Base-by-base conservation (phyloP, 2,888 invertebrate genomes). In the Callimorpha dominula region DNA sequence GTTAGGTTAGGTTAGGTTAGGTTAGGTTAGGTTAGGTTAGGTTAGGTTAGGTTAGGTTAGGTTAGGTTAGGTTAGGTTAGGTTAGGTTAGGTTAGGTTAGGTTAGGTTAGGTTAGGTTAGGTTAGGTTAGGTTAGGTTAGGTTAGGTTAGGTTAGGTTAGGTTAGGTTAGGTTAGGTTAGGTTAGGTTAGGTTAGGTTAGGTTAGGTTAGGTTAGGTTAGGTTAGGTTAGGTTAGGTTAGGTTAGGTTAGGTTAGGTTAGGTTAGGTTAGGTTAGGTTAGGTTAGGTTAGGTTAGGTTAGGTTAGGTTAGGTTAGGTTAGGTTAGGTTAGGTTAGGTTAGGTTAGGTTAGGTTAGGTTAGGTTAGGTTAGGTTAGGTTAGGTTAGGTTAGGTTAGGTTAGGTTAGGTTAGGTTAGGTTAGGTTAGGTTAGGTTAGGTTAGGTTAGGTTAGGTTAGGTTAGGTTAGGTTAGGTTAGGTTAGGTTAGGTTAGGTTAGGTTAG, bases 21-120 rank as follows among this genome's bases (percentile, higher is more conserved):
- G 71, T 71, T 71, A 71, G 71, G 73, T 73, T 73, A 71, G 71
- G 71, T 71, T 71, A 71, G 71, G 71, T 71, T 71, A 71, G 71
- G 71, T 71, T 71, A 71, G 71, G 71, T 71, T 71, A 71, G 71
- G 73, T 73, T 73, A 71, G 71, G 71, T 71, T 71, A 71, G 71
- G 71, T 71, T 71, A 71, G 71, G 71, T 71, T 71, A 71, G 71
- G 71, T 71, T 71, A 71, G 71, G 73, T 73, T 73, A 71, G 71
- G 71, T 71, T 71, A 71, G 71, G 71, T 71, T 71, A 73, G 70
- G 70, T 70, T 70, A 73, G 73, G 74, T 74, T 74, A 73, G 73
- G 73, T 73, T 73, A 73, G 73, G 73, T 73, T 73, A 73, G 73
- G 73, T 73, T 73, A 73, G 73, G 73, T 73, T 73, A 73, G 73